Evolutionary conservation across 2,113 vertebrate species (phyloP).

Genomic region (Myotis brandtii): DNA sequence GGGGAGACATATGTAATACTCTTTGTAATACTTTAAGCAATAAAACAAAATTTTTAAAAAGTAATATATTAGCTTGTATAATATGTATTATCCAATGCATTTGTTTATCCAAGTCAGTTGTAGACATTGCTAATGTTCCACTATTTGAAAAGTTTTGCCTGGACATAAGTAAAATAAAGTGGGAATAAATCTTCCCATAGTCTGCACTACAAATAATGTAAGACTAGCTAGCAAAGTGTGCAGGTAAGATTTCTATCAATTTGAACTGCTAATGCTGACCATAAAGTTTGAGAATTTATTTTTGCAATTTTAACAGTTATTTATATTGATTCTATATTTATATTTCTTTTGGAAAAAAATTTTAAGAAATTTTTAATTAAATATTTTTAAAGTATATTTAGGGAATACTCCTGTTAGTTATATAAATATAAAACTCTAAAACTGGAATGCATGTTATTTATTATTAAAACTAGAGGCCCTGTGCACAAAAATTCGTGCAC

Average conservation of each 20-base stretch:
- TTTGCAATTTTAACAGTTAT: not conserved
- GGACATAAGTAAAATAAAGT: not conserved
- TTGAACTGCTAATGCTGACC: not conserved
- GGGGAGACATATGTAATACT: too few species aligned
- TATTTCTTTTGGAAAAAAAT: not conserved
- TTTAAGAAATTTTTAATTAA: not conserved
- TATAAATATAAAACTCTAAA: not conserved
- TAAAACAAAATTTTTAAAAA: conserved; percentile 3
- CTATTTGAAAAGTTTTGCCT: conserved; percentile 14
- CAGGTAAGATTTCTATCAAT: not conserved
- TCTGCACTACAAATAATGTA: not conserved
- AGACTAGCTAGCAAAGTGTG: not conserved
- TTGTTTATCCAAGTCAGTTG: not conserved
- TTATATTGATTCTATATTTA: not conserved
- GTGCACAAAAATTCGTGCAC: too few species aligned
- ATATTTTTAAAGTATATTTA: conserved; percentile 25
- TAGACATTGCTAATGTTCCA: not conserved
- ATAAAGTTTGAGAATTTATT: not conserved
- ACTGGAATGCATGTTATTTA: not conserved
- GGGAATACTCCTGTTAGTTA: not conserved
- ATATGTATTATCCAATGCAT: not conserved
- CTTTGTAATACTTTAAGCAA: too few species aligned
- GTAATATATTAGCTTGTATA: not conserved
- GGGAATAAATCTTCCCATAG: not conserved
- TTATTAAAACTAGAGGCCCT: not conserved